A percentile compares a stretch with the other conserved stretches of the same genome.
phyloP scores from a whole-genome alignment of 2,797 vertebrate genomes.

The Oreortyx pictus region DNA sequence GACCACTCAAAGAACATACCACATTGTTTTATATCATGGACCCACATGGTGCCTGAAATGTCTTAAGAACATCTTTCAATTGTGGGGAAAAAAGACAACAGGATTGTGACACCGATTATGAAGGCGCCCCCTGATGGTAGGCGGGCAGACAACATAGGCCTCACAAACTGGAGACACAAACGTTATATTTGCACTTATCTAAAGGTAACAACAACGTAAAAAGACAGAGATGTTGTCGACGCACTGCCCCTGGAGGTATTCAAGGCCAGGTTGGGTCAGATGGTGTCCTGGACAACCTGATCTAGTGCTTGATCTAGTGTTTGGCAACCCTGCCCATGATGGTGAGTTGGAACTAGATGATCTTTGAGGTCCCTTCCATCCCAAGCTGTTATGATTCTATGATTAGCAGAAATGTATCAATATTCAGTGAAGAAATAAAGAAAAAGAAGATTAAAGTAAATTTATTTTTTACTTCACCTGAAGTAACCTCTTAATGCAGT shows the following conservation, averaged over 20 bases:
- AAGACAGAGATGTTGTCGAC: no score
- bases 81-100: neutral
- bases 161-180: neutral
- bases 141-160: accelerated
- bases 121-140: accelerated
- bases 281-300: no score
- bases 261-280: no score
- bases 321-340: no score
- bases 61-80: neutral
- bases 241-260: no score
- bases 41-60: neutral
- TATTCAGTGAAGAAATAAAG: neutral
- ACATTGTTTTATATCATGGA: neutral
- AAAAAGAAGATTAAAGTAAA: neutral
- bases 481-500: slow-evolving; percentile 90
- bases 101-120: neutral
- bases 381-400: no score
- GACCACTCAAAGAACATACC: neutral
- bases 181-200: accelerated
- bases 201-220: neutral
- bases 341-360: no score
- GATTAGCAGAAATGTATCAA: neutral
- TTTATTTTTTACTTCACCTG: slow-evolving; percentile 84
- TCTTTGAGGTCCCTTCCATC: no score
- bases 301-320: no score